Evolutionary conservation across 2,888 invertebrate genomes (phyloP).

Genomic region (Rhingia campestris): DNA sequence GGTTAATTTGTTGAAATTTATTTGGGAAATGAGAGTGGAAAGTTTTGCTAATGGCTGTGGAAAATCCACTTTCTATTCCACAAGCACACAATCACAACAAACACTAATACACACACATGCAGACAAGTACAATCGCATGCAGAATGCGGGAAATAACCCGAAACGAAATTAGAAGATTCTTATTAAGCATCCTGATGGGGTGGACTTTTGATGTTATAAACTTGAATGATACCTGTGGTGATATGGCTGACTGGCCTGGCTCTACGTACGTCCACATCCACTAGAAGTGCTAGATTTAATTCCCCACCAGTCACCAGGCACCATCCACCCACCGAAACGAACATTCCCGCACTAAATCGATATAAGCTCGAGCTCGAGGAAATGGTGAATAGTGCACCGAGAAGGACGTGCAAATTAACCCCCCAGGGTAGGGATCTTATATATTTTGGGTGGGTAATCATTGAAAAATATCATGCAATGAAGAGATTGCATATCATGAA

Average conservation of each 20-base stretch:
- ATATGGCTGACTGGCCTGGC: slow-evolving; percentile 3
- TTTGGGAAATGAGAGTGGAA: slow-evolving; percentile 32
- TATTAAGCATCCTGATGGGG: slow-evolving; percentile 49
- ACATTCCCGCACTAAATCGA: slow-evolving; percentile 40
- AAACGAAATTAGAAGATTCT: slow-evolving; percentile 55
- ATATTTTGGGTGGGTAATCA: slow-evolving; percentile 57
- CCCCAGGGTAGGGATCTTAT: slow-evolving; percentile 42
- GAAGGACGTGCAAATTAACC: slow-evolving; percentile 69
- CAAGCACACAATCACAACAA: background rate
- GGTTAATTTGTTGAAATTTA: slow-evolving; percentile 20
- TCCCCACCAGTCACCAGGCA: slow-evolving; percentile 29
- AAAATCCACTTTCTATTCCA: slow-evolving; percentile 43
- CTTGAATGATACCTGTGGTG: slow-evolving; percentile 52
- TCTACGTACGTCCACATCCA: background rate
- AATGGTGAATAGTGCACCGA: slow-evolving; percentile 10
- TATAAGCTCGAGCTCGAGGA: slow-evolving; percentile 5
- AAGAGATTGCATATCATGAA: slow-evolving; percentile 57
- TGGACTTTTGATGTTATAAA: slow-evolving; percentile 45
- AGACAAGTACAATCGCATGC: background rate
- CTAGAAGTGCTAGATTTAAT: slow-evolving; percentile 37
- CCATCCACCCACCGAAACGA: slow-evolving; percentile 23
- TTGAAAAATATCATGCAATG: slow-evolving; percentile 58
- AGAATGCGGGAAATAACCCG: slow-evolving; percentile 43
- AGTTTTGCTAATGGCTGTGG: slow-evolving; percentile 39
- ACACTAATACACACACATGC: too few species aligned